Conservation (phyloP, 2,113 vertebrate genomes). For the Phoxinus phoxinus region DNA sequence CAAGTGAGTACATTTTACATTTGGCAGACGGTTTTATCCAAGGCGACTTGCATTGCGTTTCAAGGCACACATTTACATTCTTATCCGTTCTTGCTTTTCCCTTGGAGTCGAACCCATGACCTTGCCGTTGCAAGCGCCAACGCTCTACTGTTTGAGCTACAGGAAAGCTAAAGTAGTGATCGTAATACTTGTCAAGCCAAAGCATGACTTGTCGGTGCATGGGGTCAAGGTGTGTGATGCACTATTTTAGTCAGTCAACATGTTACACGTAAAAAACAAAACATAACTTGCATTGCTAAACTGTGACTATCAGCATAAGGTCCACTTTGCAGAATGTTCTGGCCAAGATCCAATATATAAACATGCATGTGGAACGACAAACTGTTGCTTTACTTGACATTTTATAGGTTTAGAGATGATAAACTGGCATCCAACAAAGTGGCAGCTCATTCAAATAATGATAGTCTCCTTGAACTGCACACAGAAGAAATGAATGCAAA, state of each 20-base stretch:
- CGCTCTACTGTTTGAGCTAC: no score
- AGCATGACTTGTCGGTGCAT: slow-evolving; percentile 70
- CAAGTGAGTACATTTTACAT: no score
- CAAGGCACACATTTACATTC: no score
- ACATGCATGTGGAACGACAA: neutral
- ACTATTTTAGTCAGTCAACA: neutral
- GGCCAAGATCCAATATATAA: neutral
- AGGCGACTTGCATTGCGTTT: no score
- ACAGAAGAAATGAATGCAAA: neutral
- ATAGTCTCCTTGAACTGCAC: neutral
- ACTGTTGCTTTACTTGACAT: neutral
- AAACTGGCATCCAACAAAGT: neutral
- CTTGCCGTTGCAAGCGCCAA: no score
- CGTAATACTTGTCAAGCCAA: slow-evolving; percentile 76
- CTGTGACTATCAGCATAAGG: neutral
- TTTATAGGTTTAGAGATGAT: neutral
- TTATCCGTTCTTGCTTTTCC: no score
- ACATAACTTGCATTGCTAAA: neutral
- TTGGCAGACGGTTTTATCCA: no score
- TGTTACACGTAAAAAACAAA: neutral
- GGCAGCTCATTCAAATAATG: neutral
- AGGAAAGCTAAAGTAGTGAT: no score
- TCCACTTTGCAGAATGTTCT: neutral
- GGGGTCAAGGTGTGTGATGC: neutral
- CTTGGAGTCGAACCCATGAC: no score